These are phyloP conservation scores for Stenchaetothrips biformis DNA, from an alignment of 2,888 invertebrate genomes.

Conservation along the genomic window DNA sequence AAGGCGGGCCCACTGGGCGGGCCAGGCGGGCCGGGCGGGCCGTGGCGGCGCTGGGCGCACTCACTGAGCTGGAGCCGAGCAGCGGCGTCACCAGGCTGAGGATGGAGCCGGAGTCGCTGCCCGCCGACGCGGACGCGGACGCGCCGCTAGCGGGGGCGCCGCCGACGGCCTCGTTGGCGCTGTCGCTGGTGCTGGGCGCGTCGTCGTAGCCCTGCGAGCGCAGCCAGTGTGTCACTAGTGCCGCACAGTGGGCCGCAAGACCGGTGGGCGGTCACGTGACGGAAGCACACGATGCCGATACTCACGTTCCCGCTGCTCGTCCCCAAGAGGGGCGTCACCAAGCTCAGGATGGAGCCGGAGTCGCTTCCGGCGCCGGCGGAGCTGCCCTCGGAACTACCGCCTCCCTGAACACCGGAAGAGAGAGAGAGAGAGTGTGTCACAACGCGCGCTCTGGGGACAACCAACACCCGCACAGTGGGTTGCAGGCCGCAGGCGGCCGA, in stretches of 20 bases:
- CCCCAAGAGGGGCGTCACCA: conserved; percentile 35
- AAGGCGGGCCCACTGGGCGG: too few species aligned
- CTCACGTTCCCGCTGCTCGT: conserved; percentile 32
- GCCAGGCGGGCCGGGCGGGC: too few species aligned
- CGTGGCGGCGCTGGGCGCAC: too few species aligned
- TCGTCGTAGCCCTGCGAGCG: neutral
- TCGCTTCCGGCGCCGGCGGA: conserved; percentile 33
- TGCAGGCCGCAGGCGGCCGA: too few species aligned
- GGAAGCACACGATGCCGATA: too few species aligned
- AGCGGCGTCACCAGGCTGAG: conserved; percentile 34
- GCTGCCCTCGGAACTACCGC: neutral
- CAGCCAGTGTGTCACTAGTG: neutral
- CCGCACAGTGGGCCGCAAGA: too few species aligned
- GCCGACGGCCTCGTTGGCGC: neutral
- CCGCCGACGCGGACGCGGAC: conserved; percentile 30
- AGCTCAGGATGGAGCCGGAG: conserved; percentile 32
- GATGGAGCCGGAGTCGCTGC: conserved; percentile 33
- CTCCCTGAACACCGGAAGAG: too few species aligned
- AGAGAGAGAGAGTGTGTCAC: too few species aligned
- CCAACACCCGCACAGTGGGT: too few species aligned
- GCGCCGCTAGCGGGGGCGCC: too few species aligned
- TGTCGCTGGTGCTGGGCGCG: neutral
- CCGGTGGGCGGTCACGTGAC: too few species aligned
- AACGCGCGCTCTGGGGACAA: neutral
- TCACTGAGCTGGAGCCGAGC: conserved; percentile 34